Evolutionary conservation across 1,140 invertebrate species (phyloP), one percentile per base, ranked within the genome.

Genomic region (Holcopasites calliopsidis): DNA sequence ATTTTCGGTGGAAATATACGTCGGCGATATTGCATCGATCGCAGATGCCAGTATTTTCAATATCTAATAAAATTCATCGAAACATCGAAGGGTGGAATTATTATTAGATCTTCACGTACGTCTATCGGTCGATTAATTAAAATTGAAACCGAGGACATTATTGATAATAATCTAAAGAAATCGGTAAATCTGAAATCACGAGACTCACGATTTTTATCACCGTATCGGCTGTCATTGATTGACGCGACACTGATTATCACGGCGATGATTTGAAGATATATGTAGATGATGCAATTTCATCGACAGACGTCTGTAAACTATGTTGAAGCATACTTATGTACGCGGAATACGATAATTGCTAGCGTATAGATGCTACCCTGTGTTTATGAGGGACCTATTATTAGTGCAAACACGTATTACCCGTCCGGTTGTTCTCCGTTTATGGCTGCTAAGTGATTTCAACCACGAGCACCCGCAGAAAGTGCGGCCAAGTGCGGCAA

Each of bases 331-430:
- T 38, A 72, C 44, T 60, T 55, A 57, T n/a, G n/a, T n/a, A n/a
- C 52, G 5, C 33, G 35, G 38, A 38, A 40, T 73, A 80, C 62
- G 58, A 74, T 74, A 82, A 82, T 82, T 82, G 71, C 70, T 72
- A 62, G 74, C 65, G 40, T 77, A 47, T 64, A 82, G 52, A 42
- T 72, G 68, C 62, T 64, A 82, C 62, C 74, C 74, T 73, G 62
- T 77, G 75, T 65, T 82, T 82, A 78, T 58, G 47, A 28, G 73
- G 78, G 75, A 78, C 69, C 79, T 82, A 82, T 65, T 82, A 82
- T 82, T 82, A 82, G 75, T 82, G 71, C 75, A 65, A 64, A 82
- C 79, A 70, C 52, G 75, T 82, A 82, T 82, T 82, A 82, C 47
- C 80, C 79, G 70, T 69, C 69, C 55, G 23, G 69, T 54, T 82